These are phyloP conservation scores for Hemicentrotus pulcherrimus DNA, from an alignment of 35 echinoderm and acorn worm species.

Conservation along the genomic window DNA sequence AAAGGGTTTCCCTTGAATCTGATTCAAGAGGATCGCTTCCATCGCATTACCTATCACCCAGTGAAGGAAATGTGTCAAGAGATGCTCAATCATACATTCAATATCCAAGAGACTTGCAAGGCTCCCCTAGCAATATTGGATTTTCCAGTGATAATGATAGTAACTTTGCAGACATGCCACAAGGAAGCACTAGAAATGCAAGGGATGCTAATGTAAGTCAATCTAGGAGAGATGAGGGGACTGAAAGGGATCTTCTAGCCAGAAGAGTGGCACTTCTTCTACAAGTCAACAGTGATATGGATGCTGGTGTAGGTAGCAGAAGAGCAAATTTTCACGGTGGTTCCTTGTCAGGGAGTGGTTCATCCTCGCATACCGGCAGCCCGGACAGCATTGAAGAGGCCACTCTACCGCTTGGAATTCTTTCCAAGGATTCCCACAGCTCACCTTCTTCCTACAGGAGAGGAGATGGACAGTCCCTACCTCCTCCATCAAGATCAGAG, in stretches of 20 bases:
- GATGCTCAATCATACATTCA: slow-evolving; percentile 66
- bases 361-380: slow-evolving; percentile 52
- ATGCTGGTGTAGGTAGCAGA: background rate
- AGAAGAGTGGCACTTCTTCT: slow-evolving; percentile 51
- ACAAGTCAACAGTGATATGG: background rate
- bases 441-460: slow-evolving; percentile 24
- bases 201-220: background rate
- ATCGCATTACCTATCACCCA: background rate
- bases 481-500: slow-evolving; percentile 27
- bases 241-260: slow-evolving; percentile 14
- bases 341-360: slow-evolving; percentile 28
- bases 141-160: slow-evolving; percentile 25
- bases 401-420: slow-evolving; percentile 44
- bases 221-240: slow-evolving; percentile 6
- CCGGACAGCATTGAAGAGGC: slow-evolving; percentile 70
- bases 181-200: background rate
- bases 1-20: background rate
- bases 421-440: slow-evolving; percentile 22
- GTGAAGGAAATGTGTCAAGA: slow-evolving; percentile 36
- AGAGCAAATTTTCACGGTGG: background rate
- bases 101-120: slow-evolving; percentile 67
- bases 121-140: slow-evolving; percentile 23
- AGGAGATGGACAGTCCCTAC: slow-evolving; percentile 29
- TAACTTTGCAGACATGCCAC: background rate
- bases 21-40: background rate